These are phyloP conservation scores for Lycopodina hypogea DNA, from an alignment of 37 sponge, comb jelly and placozoan genomes.

Conservation along the genomic window DNA sequence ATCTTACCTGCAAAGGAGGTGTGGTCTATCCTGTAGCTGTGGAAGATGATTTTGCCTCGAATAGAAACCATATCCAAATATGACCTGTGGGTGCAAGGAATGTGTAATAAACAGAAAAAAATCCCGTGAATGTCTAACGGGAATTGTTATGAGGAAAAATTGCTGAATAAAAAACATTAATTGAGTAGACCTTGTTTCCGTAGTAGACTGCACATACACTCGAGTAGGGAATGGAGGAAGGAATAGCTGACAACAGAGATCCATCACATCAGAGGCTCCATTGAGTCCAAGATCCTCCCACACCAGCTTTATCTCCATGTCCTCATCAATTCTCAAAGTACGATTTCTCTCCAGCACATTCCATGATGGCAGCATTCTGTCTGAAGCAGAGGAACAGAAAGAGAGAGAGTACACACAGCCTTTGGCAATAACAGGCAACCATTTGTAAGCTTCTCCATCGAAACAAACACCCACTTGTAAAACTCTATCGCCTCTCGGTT, in stretches of 20 bases:
- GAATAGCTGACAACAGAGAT: not conserved
- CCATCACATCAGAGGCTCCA: slow-evolving; percentile 5
- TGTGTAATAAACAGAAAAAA: not conserved
- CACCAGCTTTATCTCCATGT: slow-evolving; percentile 4
- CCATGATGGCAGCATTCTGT: not conserved
- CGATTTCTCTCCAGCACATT: not conserved
- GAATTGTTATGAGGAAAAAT: no score
- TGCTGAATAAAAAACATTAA: no score
- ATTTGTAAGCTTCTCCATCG: not conserved
- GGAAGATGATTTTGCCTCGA: slow-evolving; percentile 2
- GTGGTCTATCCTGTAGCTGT: slow-evolving; percentile 19
- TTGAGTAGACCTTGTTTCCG: not conserved
- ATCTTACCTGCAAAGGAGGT: not conserved
- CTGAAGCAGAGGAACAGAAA: not conserved
- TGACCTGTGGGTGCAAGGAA: not conserved
- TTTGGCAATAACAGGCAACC: slow-evolving; percentile 12
- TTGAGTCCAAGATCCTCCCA: not conserved
- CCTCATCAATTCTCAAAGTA: not conserved
- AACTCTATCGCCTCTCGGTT: not conserved
- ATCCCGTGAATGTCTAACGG: no score
- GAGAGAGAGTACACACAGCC: slow-evolving; percentile 15
- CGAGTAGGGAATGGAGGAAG: slow-evolving; percentile 11
- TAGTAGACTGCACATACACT: not conserved
- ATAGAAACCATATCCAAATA: slow-evolving; percentile 5
- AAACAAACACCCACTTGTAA: slow-evolving; percentile 1